Evolutionary conservation across 2,113 vertebrate species (phyloP).

Genomic region (Ptilorrhoa leucosticta): DNA sequence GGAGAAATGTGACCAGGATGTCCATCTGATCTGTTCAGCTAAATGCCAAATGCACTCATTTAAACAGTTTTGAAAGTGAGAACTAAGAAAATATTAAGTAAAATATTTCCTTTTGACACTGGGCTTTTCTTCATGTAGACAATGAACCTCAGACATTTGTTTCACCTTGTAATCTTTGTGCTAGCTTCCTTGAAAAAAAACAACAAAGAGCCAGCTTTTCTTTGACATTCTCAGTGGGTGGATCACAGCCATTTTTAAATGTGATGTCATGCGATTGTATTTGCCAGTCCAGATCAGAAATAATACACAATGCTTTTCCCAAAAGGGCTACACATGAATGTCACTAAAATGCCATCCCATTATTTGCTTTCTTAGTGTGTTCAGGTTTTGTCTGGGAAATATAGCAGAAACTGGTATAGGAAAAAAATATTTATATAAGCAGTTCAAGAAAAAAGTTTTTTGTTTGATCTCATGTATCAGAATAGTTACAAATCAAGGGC

Average conservation of each 20-base stretch:
- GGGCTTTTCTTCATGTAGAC: neutral
- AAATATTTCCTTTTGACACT: neutral
- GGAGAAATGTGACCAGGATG: neutral
- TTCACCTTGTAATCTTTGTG: neutral
- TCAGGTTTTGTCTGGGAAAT: neutral
- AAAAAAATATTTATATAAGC: neutral
- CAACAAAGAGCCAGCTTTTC: neutral
- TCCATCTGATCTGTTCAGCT: neutral
- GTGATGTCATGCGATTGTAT: conserved; percentile 41
- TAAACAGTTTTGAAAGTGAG: neutral
- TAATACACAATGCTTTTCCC: conserved; percentile 30
- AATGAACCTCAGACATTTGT: neutral
- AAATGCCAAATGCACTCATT: neutral
- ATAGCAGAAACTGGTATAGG: neutral
- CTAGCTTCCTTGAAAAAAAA: neutral
- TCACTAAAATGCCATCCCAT: neutral
- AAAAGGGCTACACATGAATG: neutral
- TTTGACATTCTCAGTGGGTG: conserved; percentile 12
- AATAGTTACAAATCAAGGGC: conserved; percentile 9
- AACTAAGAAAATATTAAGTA: neutral
- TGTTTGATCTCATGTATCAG: neutral
- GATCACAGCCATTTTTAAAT: conserved; percentile 38
- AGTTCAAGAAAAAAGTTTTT: neutral
- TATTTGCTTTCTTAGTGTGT: neutral
- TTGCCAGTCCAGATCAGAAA: conserved; percentile 3